Conservation (phyloP, 2,797 vertebrate species). For the Scolopax bukidnonensis region DNA sequence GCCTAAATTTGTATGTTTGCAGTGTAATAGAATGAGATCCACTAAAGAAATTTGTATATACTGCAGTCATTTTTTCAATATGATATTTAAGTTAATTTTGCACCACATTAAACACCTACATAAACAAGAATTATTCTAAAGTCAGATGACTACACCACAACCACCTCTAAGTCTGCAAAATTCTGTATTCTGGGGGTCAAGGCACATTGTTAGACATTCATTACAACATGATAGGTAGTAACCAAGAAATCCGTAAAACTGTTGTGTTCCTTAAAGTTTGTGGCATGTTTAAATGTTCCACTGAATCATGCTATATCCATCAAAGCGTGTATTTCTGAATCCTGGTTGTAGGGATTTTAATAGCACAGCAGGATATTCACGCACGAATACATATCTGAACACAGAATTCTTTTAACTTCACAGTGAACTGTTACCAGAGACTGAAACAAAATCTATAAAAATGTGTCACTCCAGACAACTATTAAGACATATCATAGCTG, state of each 20-base stretch:
- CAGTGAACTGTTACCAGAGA: background rate
- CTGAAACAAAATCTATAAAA: background rate
- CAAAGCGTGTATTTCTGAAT: background rate
- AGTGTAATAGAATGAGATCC: background rate
- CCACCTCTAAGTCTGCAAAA: background rate
- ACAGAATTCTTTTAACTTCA: background rate
- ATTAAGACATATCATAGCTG: background rate
- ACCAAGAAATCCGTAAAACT: background rate
- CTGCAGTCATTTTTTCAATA: background rate
- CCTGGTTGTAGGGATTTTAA: background rate
- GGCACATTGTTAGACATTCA: background rate
- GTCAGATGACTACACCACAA: background rate
- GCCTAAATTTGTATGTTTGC: background rate
- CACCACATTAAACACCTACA: background rate
- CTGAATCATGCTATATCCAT: rapidly evolving
- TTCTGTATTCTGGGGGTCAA: background rate
- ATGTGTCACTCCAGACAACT: background rate
- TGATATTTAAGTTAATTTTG: background rate
- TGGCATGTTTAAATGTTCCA: background rate
- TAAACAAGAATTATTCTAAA: background rate
- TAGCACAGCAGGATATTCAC: background rate
- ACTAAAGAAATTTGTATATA: background rate
- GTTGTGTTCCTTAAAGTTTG: background rate
- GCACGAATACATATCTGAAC: background rate
- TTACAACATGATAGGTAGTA: background rate